Percentiles rank a stretch among this genome's conserved stretches.
Evolutionary conservation across 2,888 invertebrate species (phyloP).

Genomic region (Prosopocoilus inquinatus): DNA sequence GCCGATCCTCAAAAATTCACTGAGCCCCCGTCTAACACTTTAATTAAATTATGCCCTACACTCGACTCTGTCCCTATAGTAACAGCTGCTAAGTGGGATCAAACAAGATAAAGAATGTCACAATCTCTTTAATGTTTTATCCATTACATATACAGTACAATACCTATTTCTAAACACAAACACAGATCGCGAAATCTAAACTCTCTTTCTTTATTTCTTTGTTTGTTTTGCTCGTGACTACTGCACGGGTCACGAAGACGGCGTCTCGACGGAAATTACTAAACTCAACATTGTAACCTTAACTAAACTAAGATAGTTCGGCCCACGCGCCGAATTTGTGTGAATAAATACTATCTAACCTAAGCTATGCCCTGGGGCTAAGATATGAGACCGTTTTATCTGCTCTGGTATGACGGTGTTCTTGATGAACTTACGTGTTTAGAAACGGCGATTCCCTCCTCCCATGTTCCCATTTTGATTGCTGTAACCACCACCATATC

Average conservation of each 20-base stretch:
- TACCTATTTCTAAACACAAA: conserved; percentile 30
- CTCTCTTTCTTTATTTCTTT: conserved; percentile 5
- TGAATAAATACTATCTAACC: conserved; percentile 15
- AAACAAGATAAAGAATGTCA: conserved; percentile 12
- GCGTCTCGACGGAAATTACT: conserved; percentile 12
- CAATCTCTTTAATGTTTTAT: conserved; percentile 23
- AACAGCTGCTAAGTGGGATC: conserved; percentile 8
- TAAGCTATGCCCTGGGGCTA: conserved; percentile 18
- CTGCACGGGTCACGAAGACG: conserved; percentile 1
- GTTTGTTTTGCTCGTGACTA: too few relatives aligned
- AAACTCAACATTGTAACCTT: conserved; percentile 25
- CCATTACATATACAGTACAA: conserved; percentile 25
- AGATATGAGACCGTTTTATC: conserved; percentile 20
- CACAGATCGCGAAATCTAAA: conserved; percentile 19
- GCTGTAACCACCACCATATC: conserved; percentile 49
- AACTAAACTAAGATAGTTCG: conserved; percentile 14
- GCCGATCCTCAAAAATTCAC: conserved; percentile 23
- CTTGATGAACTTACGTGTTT: conserved; percentile 17
- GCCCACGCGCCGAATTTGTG: neutral
- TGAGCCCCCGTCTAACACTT: conserved; percentile 19
- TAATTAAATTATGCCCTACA: conserved; percentile 6
- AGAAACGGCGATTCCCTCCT: conserved; percentile 47
- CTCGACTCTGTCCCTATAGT: conserved; percentile 3
- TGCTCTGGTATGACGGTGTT: conserved; percentile 27
- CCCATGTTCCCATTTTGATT: conserved; percentile 50